Conservation (phyloP, 2,888 invertebrate genomes). For the Teinopalpus imperialis region DNA sequence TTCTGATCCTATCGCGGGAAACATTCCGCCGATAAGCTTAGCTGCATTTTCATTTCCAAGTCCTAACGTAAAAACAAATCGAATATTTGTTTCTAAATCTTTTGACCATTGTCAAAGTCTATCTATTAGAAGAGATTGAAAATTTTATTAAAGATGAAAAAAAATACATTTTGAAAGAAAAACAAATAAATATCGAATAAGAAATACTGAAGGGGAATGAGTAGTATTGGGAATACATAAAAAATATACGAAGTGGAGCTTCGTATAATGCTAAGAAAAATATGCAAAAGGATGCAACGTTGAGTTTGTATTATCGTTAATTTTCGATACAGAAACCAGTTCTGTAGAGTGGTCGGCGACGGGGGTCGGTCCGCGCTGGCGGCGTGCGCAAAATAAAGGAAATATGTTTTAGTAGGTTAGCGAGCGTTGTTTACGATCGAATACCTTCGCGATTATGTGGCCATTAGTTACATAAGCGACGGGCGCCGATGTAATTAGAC, state of each 20-base stretch:
- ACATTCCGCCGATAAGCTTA: conserved; percentile 26
- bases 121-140: too few relatives aligned
- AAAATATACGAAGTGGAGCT: conserved; percentile 36
- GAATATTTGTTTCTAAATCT: too few relatives aligned
- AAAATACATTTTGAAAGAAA: too few relatives aligned
- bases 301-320: conserved; percentile 67
- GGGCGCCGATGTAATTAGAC: conserved; percentile 60
- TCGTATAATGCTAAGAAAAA: conserved; percentile 48
- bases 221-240: conserved; percentile 19
- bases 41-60: conserved; percentile 18
- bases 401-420: conserved; percentile 82
- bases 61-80: conserved; percentile 1
- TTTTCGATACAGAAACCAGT: conserved; percentile 72
- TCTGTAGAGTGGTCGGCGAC: conserved; percentile 49
- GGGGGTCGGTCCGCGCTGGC: conserved; percentile 50
- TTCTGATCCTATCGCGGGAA: conserved; percentile 29
- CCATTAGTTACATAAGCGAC: conserved; percentile 73
- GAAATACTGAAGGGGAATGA: too few relatives aligned
- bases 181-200: too few relatives aligned
- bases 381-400: conserved; percentile 74
- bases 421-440: conserved; percentile 76
- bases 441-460: conserved; percentile 69
- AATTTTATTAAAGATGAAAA: too few relatives aligned
- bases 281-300: conserved; percentile 56
- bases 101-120: too few relatives aligned